A percentile compares a stretch with the other conserved stretches of the same genome.
phyloP scores from a whole-genome alignment of 2,888 invertebrate genomes.

The Caenorhabditis doughertyi region DNA sequence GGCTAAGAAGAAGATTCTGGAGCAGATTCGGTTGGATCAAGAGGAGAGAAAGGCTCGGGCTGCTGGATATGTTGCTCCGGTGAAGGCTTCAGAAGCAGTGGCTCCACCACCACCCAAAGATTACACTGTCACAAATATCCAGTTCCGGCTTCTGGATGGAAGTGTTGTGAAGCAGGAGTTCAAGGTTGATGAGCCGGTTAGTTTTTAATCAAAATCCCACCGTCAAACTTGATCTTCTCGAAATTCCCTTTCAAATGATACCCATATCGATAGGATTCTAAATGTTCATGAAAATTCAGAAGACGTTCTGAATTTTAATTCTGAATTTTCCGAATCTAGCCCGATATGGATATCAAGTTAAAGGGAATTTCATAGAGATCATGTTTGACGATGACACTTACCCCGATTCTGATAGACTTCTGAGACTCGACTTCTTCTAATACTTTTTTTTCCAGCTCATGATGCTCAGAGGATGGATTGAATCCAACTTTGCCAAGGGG shows the following conservation, averaged over 20 bases:
- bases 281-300: no score
- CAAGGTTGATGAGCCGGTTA: not conserved
- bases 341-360: not conserved
- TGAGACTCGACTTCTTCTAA: not conserved
- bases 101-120: not conserved
- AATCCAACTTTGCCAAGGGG: no score
- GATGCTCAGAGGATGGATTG: no score
- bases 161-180: not conserved
- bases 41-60: not conserved
- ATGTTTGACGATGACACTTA: not conserved
- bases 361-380: not conserved
- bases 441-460: no score
- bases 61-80: not conserved
- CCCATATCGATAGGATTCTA: no score
- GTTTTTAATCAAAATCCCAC: no score
- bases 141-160: conserved; percentile 6
- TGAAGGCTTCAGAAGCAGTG: not conserved
- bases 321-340: not conserved
- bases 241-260: no score
- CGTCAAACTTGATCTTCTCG: no score
- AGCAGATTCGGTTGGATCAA: conserved; percentile 22
- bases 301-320: no score
- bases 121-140: not conserved
- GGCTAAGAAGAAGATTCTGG: not conserved
- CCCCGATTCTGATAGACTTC: no score